Evolutionary conservation across 1,140 invertebrate species (phyloP).

Genomic region (Parasteatoda tepidariorum): DNA sequence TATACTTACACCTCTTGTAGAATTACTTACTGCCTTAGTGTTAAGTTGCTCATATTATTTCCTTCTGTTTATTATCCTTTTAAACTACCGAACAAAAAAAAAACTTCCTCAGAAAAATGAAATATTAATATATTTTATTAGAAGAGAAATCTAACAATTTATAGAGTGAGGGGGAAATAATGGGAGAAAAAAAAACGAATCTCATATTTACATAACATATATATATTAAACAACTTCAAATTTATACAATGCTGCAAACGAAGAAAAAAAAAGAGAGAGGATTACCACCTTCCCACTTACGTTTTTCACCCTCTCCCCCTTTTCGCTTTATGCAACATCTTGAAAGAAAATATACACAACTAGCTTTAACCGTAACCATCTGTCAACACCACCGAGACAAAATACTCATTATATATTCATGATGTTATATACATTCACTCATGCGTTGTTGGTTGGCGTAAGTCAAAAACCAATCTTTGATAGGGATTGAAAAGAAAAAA

Average conservation of each 20-base stretch:
- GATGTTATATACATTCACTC: background rate
- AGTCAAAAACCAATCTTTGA: background rate
- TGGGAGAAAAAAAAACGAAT: background rate
- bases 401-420: conserved; percentile 5
- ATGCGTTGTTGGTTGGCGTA: background rate
- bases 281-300: background rate
- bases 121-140: no score
- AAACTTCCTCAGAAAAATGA: no score
- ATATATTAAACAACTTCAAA: background rate
- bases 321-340: background rate
- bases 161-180: background rate
- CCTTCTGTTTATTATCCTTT: no score
- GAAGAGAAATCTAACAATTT: no score
- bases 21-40: no score
- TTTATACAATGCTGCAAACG: background rate
- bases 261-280: background rate
- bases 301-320: background rate
- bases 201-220: background rate
- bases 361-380: background rate
- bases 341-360: background rate
- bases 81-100: no score
- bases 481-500: background rate
- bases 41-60: no score
- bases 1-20: no score
- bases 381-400: conserved; percentile 1